Evolutionary conservation across 1,140 invertebrate genomes (phyloP), one percentile per base, ranked within the genome.

Genomic region (Drosophila ogumai): DNA sequence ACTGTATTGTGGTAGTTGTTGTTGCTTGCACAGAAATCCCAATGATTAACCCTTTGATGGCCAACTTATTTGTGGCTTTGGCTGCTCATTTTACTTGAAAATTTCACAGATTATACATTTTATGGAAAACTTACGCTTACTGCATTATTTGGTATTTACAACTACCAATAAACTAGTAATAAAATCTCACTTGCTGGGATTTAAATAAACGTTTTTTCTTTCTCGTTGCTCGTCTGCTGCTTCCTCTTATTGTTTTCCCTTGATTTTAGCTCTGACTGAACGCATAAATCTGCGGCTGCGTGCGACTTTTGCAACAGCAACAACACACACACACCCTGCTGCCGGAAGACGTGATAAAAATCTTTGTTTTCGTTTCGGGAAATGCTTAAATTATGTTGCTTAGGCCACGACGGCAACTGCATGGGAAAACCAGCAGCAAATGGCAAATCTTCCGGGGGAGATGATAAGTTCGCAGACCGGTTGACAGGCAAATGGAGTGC

Each of bases 371-470:
- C 57, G 72, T 76, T 75, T 64, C 44, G 59, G 36, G 59, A 79
- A 78, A 78, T 49, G 71, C 75, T 47, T 82, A 82, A 82, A 75
- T 82, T 65, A 75, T 82, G 80, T 69, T 71, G 47, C 61, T 31
- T 36, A 58, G 58, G 44, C 63, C 56, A 79, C 41, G 67, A 50
- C 25, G 64, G 41, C 40, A 40, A 68, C 44, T 68, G 67, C 38
- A 17, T 74, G 71, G 47, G 71, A 69, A 65, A 40, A 19, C 28
- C 40, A 12, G 44, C 49, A 34, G 65, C 47, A 72, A 68, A 41
- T 40, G 38, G 56, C 56, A 54, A 69, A 54, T 54, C 38, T 38
- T 50, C 19, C 28, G 17, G 15, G 19, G 17, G 52, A 22, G 52
- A 25, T 55, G 52, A 55, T 19, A 54, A 54, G 34, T 55, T 55